Percentiles rank a stretch among this genome's conserved stretches.
Evolutionary conservation across 2,113 vertebrate genomes (phyloP).

Genomic region (Phocoena sinus): DNA sequence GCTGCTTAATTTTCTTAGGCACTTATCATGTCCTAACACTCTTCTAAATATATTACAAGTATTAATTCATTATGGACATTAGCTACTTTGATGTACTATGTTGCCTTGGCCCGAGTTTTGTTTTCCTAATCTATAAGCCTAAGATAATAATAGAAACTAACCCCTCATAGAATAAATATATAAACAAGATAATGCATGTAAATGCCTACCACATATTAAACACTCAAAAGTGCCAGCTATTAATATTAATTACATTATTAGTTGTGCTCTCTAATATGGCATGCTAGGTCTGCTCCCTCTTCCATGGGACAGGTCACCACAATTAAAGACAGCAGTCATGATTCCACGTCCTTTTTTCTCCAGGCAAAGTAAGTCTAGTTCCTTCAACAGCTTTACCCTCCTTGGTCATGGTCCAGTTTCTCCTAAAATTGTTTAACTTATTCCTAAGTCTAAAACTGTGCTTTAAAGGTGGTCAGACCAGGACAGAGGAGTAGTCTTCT

Average conservation of each 20-base stretch:
- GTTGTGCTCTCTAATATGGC: neutral
- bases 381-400: neutral
- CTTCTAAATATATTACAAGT: neutral
- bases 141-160: neutral
- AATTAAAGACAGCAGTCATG: neutral
- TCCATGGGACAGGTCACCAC: neutral
- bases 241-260: neutral
- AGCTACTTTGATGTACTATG: neutral
- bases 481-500: neutral
- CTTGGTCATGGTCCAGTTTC: neutral
- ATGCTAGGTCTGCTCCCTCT: neutral
- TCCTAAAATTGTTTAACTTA: neutral
- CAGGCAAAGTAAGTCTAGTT: neutral
- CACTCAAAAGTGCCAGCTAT: neutral
- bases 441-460: neutral
- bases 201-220: neutral
- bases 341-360: neutral
- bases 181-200: neutral
- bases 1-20: neutral
- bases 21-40: neutral
- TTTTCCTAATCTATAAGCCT: neutral
- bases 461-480: neutral
- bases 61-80: neutral
- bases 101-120: neutral
- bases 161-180: neutral